Base-by-base conservation (phyloP, 2,113 vertebrate species). In the Actenoides hombroni region DNA sequence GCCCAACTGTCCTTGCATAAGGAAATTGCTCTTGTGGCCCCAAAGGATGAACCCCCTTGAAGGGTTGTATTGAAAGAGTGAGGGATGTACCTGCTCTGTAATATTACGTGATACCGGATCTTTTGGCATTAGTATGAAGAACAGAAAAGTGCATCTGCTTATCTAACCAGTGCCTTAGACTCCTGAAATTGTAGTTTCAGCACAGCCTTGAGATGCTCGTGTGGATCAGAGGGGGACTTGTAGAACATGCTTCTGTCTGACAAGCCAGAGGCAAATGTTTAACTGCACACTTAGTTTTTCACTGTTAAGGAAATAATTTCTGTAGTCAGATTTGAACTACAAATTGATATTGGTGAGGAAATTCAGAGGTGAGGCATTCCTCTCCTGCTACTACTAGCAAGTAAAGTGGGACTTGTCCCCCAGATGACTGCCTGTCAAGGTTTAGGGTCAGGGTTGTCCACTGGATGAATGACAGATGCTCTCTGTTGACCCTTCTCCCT, bases 31-130 rank as follows among this genome's bases (percentile, higher is more conserved):
- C 29, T 68, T 64, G 24, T 0, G 0, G 16, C 49, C 8, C 28
- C 0, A 1, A 53, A 83, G 65, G 46, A 61, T 0, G 0, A 64
- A 48, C 24, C 10, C 23, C 37, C 48, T 79, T 64, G 48, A 80
- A 69, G 8, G 6, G 12, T 26, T 73, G 1, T 86, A 42, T 4
- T 64, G 42, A 68, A 83, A 46, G 56, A 37, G 19, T 17, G 54
- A 93, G 71, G n/a, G 51, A 92, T 17, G 40, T 63, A 49, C n/a
- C 40, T 61, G 37, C 82, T 80, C 3, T 13, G 71, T 71, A 59
- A 63, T 46, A 14, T 44, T 20, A 11, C 37, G 35, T 21, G 49
- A 16, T 65, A 44, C 44, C 0, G 0, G 7, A 46, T 85, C 35
- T 85, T 89, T 48, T 31, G 25, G 19, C 5, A 2, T 76, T 60